These are phyloP conservation scores for Kryptopterus vitreolus DNA, from an alignment of 2,797 vertebrate genomes.

Conservation along the genomic window DNA sequence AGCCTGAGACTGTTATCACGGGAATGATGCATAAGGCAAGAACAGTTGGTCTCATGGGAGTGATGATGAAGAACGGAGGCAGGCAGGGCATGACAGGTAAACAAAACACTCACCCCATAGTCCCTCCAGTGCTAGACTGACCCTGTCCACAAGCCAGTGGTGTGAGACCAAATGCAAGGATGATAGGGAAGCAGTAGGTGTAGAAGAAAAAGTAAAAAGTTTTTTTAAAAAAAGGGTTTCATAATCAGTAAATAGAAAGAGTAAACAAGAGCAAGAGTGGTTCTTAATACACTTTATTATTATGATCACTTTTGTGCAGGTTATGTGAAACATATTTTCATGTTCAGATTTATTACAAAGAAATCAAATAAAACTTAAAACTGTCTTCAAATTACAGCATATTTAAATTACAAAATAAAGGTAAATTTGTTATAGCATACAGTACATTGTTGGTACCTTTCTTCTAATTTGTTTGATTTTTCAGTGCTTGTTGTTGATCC, in stretches of 20 bases:
- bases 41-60: constrained; percentile 48
- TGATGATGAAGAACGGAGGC: constrained; percentile 48
- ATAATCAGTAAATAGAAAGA: constrained; percentile 13
- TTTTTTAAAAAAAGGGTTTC: neutral
- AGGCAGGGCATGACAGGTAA: constrained; percentile 60
- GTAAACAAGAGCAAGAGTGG: neutral
- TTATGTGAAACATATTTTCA: neutral
- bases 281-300: constrained; percentile 3
- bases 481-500: neutral
- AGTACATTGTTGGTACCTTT: too few species aligned
- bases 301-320: neutral
- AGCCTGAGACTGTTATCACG: constrained; percentile 51
- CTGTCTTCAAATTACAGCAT: neutral
- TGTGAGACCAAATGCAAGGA: constrained; percentile 50
- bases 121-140: constrained; percentile 43
- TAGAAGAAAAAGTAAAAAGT: constrained; percentile 9
- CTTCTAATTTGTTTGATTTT: neutral
- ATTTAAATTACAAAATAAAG: neutral
- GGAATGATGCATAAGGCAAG: constrained; percentile 49
- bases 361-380: neutral
- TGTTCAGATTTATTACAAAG: neutral
- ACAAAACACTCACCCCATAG: constrained; percentile 47
- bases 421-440: too few species aligned
- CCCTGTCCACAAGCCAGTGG: constrained; percentile 59
- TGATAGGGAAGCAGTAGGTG: constrained; percentile 37